These are phyloP conservation scores for Hyposoter dolosus DNA, from an alignment of 2,888 invertebrate genomes.

Conservation along the genomic window DNA sequence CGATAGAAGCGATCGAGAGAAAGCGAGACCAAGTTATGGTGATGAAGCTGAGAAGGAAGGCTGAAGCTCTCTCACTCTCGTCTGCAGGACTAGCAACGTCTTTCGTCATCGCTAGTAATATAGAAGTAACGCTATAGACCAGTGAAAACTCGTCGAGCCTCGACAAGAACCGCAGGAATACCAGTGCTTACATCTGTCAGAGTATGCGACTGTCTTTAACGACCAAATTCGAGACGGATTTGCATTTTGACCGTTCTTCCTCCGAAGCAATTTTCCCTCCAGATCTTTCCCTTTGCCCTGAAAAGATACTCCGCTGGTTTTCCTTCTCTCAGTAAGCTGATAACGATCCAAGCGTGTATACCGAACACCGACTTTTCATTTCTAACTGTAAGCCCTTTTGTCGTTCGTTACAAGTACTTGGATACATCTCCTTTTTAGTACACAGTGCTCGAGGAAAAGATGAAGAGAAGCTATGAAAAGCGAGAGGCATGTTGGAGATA, in stretches of 20 bases:
- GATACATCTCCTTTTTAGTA: conserved; percentile 57
- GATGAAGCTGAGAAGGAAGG: conserved; percentile 24
- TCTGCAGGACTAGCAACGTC: conserved; percentile 20
- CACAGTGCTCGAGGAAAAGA: conserved; percentile 25
- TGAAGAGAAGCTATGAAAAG: background rate
- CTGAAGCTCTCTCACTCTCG: background rate
- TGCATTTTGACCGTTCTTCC: conserved; percentile 81
- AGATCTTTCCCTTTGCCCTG: background rate
- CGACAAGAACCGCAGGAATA: conserved; percentile 31
- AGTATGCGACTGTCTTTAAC: conserved; percentile 78
- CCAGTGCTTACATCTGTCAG: conserved; percentile 40
- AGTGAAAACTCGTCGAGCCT: conserved; percentile 65
- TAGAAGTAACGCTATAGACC: conserved; percentile 29
- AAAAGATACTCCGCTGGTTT: conserved; percentile 18
- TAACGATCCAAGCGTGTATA: conserved; percentile 74
- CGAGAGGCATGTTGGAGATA: conserved; percentile 30
- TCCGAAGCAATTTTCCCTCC: conserved; percentile 66
- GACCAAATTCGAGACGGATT: conserved; percentile 81
- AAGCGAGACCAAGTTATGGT: conserved; percentile 47
- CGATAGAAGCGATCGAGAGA: conserved; percentile 43
- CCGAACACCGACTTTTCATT: conserved; percentile 37
- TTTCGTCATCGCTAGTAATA: conserved; percentile 52
- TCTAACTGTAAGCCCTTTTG: conserved; percentile 19
- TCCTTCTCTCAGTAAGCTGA: conserved; percentile 71
- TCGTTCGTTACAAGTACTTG: conserved; percentile 41